Percentiles rank a stretch among this genome's conserved stretches.
Evolutionary conservation across 92 coral and sea anemone genomes (phyloP).

Genomic region (Diadumene lineata): DNA sequence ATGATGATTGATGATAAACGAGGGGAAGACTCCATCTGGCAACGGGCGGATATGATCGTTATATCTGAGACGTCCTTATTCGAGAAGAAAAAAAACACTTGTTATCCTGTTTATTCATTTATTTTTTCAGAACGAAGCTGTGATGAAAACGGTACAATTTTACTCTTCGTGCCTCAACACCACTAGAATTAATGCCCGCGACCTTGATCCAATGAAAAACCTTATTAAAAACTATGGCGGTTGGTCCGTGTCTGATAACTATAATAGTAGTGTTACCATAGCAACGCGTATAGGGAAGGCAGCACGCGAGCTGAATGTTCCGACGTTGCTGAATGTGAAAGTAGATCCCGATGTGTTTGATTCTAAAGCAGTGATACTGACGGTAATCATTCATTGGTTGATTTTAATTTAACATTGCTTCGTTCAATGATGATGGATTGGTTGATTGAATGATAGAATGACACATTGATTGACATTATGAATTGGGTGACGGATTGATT

Average conservation of each 20-base stretch:
- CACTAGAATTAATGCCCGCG: conserved; percentile 32
- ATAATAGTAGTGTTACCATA: conserved; percentile 16
- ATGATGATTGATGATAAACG: too few species aligned
- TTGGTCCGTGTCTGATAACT: conserved; percentile 50
- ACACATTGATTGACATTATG: neutral
- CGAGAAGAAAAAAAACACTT: neutral
- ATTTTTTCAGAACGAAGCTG: conserved; percentile 40
- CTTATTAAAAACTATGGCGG: conserved; percentile 58
- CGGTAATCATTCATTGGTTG: neutral
- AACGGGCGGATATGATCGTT: too few species aligned
- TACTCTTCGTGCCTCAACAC: conserved; percentile 54
- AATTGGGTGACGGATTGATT: neutral
- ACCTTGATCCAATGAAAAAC: conserved; percentile 36
- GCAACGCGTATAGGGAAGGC: conserved; percentile 45
- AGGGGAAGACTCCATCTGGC: too few species aligned
- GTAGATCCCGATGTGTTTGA: conserved; percentile 30
- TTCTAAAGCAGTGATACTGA: neutral
- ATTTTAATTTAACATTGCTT: too few species aligned
- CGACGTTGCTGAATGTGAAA: conserved; percentile 17
- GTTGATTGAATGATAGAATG: neutral
- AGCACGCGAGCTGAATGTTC: conserved; percentile 43
- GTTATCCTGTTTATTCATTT: neutral
- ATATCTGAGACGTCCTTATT: too few species aligned
- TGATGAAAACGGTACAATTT: conserved; percentile 47
- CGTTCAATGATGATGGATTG: neutral